Conservation (phyloP, 2,888 invertebrate genomes). For the Drosophila robusta region DNA sequence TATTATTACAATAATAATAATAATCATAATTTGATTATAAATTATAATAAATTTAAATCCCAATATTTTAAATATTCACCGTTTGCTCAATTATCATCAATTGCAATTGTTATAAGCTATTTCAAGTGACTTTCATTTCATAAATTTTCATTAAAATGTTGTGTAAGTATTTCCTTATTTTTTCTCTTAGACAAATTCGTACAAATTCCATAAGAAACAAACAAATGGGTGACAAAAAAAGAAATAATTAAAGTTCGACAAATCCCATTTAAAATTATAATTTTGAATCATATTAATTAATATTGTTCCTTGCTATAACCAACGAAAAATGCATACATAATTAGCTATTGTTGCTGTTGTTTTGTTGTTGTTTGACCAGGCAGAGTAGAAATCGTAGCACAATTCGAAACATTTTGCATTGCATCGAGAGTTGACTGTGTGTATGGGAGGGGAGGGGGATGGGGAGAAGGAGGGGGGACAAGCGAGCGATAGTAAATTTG, state of each 20-base stretch:
- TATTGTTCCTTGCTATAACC: conserved; percentile 66
- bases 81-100: conserved; percentile 58
- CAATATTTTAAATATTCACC: conserved; percentile 78
- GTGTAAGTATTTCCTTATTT: conserved; percentile 40
- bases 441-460: too few species aligned
- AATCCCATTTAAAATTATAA: conserved; percentile 64
- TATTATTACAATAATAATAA: conserved; percentile 80
- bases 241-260: conserved; percentile 31
- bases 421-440: conserved; percentile 42
- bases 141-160: conserved; percentile 45
- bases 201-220: conserved; percentile 66
- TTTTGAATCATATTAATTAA: conserved; percentile 53
- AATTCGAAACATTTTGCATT: conserved; percentile 53
- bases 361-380: conserved; percentile 42
- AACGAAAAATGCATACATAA: conserved; percentile 75
- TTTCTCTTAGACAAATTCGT: conserved; percentile 71
- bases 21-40: conserved; percentile 75
- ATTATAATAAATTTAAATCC: conserved; percentile 82
- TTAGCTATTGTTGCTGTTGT: conserved; percentile 51
- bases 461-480: too few species aligned
- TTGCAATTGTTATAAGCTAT: conserved; percentile 59
- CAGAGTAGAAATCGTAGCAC: conserved; percentile 46
- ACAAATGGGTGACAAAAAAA: conserved; percentile 43
- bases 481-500: conserved; percentile 64
- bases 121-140: conserved; percentile 51